These are phyloP conservation scores for Cryptus viduatorius DNA, from an alignment of 2,888 invertebrate species.

Conservation along the genomic window DNA sequence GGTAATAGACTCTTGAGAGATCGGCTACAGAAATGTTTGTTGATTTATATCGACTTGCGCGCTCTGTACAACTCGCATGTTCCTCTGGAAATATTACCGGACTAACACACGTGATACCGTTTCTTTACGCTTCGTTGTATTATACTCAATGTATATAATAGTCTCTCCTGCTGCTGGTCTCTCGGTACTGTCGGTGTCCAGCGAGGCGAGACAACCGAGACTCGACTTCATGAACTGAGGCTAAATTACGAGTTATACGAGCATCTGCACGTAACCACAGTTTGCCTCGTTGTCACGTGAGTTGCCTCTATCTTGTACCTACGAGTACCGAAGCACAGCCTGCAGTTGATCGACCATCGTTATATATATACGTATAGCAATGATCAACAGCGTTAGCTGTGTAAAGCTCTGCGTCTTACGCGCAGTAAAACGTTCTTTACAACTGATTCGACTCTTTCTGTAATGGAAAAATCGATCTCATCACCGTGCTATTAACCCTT, in stretches of 20 bases:
- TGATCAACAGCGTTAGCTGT: constrained; percentile 6
- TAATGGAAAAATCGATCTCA: too few relatives aligned
- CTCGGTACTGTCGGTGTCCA: constrained; percentile 5
- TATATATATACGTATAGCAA: not conserved
- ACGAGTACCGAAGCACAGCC: constrained; percentile 24
- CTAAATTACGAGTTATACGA: constrained; percentile 55
- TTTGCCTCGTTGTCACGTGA: constrained; percentile 34
- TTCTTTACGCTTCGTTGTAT: not conserved
- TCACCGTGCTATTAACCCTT: too few relatives aligned
- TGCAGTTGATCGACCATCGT: constrained; percentile 43
- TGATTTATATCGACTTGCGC: not conserved
- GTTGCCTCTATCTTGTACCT: constrained; percentile 24
- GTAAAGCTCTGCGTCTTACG: not conserved
- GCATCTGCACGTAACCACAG: constrained; percentile 53
- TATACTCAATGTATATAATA: not conserved
- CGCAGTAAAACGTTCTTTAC: not conserved
- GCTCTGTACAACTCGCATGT: not conserved
- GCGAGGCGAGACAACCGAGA: not conserved
- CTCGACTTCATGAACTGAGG: constrained; percentile 45
- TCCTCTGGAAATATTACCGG: not conserved
- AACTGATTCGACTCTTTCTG: too few relatives aligned
- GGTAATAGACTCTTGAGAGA: constrained; percentile 6
- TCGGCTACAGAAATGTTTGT: not conserved
- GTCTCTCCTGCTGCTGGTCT: not conserved
- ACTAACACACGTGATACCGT: not conserved